Evolutionary conservation across 2,888 invertebrate species (phyloP).

Genomic region (Amphipoea lucens): DNA sequence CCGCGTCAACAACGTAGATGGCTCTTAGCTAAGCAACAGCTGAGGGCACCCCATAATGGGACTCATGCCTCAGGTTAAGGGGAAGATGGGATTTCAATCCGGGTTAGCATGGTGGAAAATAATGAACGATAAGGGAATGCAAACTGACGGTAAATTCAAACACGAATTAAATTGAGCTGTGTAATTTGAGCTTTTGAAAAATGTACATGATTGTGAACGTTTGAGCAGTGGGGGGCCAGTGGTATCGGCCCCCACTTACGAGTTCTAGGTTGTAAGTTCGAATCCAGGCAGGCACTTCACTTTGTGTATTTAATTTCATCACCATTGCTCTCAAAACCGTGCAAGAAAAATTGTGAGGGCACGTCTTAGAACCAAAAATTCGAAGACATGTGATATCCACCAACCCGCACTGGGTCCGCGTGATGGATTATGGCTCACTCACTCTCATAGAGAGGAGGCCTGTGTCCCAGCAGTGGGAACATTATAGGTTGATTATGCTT

Average conservation of each 20-base stretch:
- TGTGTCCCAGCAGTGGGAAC: background rate
- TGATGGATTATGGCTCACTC: background rate
- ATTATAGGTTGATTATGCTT: background rate
- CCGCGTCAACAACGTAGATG: slow-evolving; percentile 9
- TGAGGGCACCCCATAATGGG: slow-evolving; percentile 7
- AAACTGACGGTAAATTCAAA: background rate
- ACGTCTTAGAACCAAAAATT: background rate
- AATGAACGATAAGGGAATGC: slow-evolving; percentile 20
- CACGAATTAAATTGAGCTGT: background rate
- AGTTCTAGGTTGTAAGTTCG: background rate
- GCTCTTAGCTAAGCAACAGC: slow-evolving; percentile 10
- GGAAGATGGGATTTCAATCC: slow-evolving; percentile 17
- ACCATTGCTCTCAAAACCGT: background rate
- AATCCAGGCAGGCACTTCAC: too few species aligned
- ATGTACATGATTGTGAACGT: background rate
- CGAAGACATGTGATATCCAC: background rate
- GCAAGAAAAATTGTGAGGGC: background rate
- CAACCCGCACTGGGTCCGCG: background rate
- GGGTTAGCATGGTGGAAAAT: background rate
- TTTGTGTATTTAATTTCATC: background rate
- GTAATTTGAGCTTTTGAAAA: background rate
- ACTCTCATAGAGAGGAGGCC: background rate
- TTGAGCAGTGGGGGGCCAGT: background rate
- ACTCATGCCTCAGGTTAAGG: background rate
- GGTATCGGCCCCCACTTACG: background rate